phyloP scores from a whole-genome alignment of 2,113 vertebrate genomes.

The Prinia subflava region DNA sequence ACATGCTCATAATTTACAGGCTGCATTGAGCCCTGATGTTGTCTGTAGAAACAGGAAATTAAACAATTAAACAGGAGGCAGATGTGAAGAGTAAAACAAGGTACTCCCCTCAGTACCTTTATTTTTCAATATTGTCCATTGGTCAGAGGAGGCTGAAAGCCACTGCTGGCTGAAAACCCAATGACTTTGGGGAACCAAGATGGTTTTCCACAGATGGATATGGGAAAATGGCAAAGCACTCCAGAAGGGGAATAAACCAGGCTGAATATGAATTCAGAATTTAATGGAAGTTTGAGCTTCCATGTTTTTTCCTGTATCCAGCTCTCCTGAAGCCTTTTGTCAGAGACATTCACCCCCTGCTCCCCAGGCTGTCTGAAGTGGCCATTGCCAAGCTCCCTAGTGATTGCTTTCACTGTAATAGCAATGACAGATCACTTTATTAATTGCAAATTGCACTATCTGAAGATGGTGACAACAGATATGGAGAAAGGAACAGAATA shows the following conservation, averaged over 20 bases:
- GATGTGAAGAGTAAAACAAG: not conserved
- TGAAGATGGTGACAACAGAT: slow-evolving; percentile 58
- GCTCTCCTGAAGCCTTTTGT: not conserved
- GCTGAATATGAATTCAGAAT: not conserved
- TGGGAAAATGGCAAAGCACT: not conserved
- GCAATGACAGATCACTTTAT: slow-evolving; percentile 36
- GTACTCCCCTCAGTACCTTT: not conserved
- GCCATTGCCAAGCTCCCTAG: not conserved
- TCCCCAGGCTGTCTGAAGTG: not conserved
- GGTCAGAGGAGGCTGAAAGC: not conserved
- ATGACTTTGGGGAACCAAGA: not conserved
- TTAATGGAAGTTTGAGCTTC: not conserved
- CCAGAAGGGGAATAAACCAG: not conserved
- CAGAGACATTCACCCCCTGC: rapidly evolving
- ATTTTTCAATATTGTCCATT: not conserved
- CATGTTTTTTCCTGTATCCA: not conserved
- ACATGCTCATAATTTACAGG: not conserved
- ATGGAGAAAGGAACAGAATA: slow-evolving; percentile 17
- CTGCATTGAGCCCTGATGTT: not conserved
- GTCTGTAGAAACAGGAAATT: slow-evolving; percentile 13
- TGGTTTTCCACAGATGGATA: not conserved
- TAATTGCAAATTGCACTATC: slow-evolving; percentile 53
- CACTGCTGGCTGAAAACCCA: not conserved
- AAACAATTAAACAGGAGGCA: slow-evolving; percentile 7
- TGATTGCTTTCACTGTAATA: slow-evolving; percentile 11